phyloP scores from a whole-genome alignment of 2,888 invertebrate genomes.

The Drosophila monieri region DNA sequence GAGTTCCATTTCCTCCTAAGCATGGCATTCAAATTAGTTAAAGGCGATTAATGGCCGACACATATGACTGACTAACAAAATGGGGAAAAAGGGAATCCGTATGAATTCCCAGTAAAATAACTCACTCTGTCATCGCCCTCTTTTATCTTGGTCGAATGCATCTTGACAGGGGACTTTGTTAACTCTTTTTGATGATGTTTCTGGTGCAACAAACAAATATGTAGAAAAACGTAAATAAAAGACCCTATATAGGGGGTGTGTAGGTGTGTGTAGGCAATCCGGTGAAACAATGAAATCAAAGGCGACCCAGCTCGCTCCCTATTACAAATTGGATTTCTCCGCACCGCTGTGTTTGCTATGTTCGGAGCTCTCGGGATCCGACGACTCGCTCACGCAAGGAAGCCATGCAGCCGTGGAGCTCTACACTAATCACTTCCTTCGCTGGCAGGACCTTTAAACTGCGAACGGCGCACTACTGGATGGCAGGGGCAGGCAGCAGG shows the following conservation, averaged over 20 bases:
- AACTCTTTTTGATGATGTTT: slow-evolving; percentile 39
- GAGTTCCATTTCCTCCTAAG: slow-evolving; percentile 82
- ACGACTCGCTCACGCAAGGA: slow-evolving; percentile 40
- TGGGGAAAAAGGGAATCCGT: neutral
- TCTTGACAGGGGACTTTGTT: slow-evolving; percentile 45
- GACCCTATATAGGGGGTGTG: slow-evolving; percentile 21
- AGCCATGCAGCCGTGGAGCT: slow-evolving; percentile 26
- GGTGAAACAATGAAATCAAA: slow-evolving; percentile 55
- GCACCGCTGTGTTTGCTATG: slow-evolving; percentile 57
- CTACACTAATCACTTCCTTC: slow-evolving; percentile 71
- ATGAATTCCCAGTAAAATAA: neutral
- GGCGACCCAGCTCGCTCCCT: slow-evolving; percentile 34
- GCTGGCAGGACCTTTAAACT: slow-evolving; percentile 16
- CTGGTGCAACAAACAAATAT: slow-evolving; percentile 24
- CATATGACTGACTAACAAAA: slow-evolving; percentile 7
- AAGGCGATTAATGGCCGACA: slow-evolving; percentile 31
- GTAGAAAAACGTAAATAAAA: slow-evolving; percentile 39
- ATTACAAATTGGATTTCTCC: slow-evolving; percentile 68
- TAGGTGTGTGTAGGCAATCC: slow-evolving; percentile 10
- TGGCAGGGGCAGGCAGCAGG: slow-evolving; percentile 4
- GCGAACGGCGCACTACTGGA: slow-evolving; percentile 8
- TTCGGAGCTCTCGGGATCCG: slow-evolving; percentile 33
- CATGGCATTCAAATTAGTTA: slow-evolving; percentile 28
- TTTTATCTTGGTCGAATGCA: slow-evolving; percentile 66
- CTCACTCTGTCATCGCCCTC: slow-evolving; percentile 74